Percentiles rank a stretch among this genome's conserved stretches.
Evolutionary conservation across 2,113 vertebrate species (phyloP).

Genomic region (Lophochroa leadbeateri): DNA sequence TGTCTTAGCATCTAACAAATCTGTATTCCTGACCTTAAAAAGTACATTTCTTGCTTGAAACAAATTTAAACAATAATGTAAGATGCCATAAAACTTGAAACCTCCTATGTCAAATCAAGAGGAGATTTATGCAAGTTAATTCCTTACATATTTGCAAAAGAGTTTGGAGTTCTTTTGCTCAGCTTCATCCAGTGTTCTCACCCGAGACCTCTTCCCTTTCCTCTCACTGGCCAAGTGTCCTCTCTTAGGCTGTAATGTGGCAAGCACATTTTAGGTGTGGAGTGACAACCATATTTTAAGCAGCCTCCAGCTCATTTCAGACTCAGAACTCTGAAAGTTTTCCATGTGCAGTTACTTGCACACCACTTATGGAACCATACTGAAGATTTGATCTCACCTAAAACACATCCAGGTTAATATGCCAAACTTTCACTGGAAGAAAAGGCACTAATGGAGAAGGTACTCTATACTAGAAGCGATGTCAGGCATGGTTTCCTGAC

Average conservation of each 20-base stretch:
- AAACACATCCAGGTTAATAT: not conserved
- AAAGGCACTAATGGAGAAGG: not conserved
- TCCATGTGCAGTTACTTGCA: not conserved
- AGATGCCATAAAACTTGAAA: slow-evolving; percentile 59
- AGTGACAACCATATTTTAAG: not conserved
- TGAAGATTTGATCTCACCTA: rapidly evolving
- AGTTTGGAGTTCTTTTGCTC: not conserved
- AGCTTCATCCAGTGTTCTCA: not conserved
- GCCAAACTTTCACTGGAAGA: rapidly evolving
- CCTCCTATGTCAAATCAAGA: slow-evolving; percentile 16
- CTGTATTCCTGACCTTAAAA: slow-evolving; percentile 66
- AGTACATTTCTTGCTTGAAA: slow-evolving; percentile 63
- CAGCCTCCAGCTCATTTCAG: not conserved
- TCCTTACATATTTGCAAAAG: not conserved
- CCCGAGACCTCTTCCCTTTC: not conserved
- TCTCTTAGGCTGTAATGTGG: not conserved
- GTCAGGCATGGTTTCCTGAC: not conserved
- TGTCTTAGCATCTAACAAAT: slow-evolving; percentile 60
- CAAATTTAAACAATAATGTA: slow-evolving; percentile 61
- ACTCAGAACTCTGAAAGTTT: not conserved
- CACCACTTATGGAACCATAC: not conserved
- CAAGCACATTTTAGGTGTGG: not conserved
- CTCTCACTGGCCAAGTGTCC: not conserved
- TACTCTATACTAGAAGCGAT: rapidly evolving
- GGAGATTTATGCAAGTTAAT: slow-evolving; percentile 15